Evolutionary conservation across 2,888 invertebrate genomes (phyloP).

Genomic region (Napeogenes inachia): DNA sequence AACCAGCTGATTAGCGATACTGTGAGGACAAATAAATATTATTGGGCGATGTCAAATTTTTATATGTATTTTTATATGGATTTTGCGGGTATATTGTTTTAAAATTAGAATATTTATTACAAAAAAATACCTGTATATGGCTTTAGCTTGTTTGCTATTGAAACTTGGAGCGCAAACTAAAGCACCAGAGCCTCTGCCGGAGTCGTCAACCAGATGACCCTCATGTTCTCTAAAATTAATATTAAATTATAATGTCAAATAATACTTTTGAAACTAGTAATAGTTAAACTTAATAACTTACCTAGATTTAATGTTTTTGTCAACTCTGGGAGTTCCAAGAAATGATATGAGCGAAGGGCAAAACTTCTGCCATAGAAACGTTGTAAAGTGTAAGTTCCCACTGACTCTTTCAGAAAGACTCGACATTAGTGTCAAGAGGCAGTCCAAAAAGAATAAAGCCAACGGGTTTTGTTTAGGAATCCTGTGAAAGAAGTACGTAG

Average conservation of each 20-base stretch:
- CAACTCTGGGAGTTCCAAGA: slow-evolving; percentile 90
- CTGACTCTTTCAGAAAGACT: slow-evolving; percentile 90
- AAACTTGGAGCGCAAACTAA: slow-evolving; percentile 85
- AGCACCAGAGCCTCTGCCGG: slow-evolving; percentile 82
- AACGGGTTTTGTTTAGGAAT: slow-evolving; percentile 79
- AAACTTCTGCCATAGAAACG: slow-evolving; percentile 94
- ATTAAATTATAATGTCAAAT: slow-evolving; percentile 18
- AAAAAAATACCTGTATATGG: slow-evolving; percentile 86
- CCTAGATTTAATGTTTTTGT: slow-evolving; percentile 86
- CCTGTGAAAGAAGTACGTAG: slow-evolving; percentile 54
- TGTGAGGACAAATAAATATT: slow-evolving; percentile 45
- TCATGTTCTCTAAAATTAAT: slow-evolving; percentile 62
- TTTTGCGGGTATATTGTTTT: too few relatives aligned
- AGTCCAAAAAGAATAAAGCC: slow-evolving; percentile 89
- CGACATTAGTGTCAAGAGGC: slow-evolving; percentile 89
- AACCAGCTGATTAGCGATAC: slow-evolving; percentile 93
- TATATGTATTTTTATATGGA: too few relatives aligned
- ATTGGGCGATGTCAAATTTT: too few relatives aligned
- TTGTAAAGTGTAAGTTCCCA: slow-evolving; percentile 90
- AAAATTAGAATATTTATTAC: background rate
- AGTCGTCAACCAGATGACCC: slow-evolving; percentile 72
- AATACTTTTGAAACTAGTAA: background rate
- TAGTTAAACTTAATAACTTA: slow-evolving; percentile 41
- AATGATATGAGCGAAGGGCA: slow-evolving; percentile 93
- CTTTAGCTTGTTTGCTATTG: slow-evolving; percentile 90